Evolutionary conservation across 2,797 vertebrate species (phyloP), one percentile per base, ranked within the genome.

Genomic region (Podarcis siculus): DNA sequence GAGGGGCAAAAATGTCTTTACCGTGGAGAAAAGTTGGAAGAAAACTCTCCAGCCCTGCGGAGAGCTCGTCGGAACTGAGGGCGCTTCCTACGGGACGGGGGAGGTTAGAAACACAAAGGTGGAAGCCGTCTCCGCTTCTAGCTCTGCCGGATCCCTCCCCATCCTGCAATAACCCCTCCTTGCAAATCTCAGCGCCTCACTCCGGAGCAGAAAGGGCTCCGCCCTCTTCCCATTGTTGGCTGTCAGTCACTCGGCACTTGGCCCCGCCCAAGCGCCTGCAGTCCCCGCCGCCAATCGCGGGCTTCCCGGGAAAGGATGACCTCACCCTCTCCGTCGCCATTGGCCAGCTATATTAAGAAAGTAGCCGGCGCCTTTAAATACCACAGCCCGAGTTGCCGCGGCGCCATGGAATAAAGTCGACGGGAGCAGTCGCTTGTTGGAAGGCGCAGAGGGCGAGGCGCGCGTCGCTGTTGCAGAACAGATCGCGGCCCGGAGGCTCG

Each of bases 281-380:
- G 39, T 7, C 0, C 0, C 0, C 42, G 35, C 12, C 58, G 0
- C 98, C 98, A 98, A 98, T 98, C 94, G 94, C 77, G 42, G 3
- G 91, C 45, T 75, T 92, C 94, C 39, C 95, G 89, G 93, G 55
- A 92, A 78, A 89, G 93, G 92, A 97, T 98, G 98, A 98, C 94
- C 96, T 98, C 98, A 98, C 95, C 96, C 96, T 88, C 93, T 93
- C n/a, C 90, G 76, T 95, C 95, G 83, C 96, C 90, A 99, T 99
- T 99, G 98, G 98, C 37, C 90, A 93, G 98, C 98, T 99, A 99
- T 99, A 99, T 98, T 98, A 98, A 98, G 98, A 98, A 98, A 97
- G 96, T 97, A 91, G 95, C 91, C 95, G 93, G 94, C 87, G 81
- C 94, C 97, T 98, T 98, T 98, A 99, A 98, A 99, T 98, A 98